Conservation (phyloP, 2,888 invertebrate genomes). For the Pyralis farinalis region DNA sequence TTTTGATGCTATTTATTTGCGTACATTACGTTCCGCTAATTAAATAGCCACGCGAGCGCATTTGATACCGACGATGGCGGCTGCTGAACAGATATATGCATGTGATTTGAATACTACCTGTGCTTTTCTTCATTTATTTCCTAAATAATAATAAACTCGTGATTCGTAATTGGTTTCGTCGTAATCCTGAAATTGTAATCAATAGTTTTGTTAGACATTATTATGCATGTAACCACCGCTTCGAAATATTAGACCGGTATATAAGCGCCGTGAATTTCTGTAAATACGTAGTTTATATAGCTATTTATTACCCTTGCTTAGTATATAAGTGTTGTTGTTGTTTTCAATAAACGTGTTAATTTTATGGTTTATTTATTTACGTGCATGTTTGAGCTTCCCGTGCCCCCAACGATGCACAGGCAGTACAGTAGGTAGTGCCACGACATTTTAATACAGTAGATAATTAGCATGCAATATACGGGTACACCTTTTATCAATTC, state of each 20-base stretch:
- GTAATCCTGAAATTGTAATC: slow-evolving; percentile 28
- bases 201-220: not conserved
- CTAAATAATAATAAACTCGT: slow-evolving; percentile 40
- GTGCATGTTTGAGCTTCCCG: no score
- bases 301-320: slow-evolving; percentile 65
- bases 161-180: slow-evolving; percentile 22
- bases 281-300: slow-evolving; percentile 61
- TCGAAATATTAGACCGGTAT: slow-evolving; percentile 14
- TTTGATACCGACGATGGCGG: slow-evolving; percentile 28
- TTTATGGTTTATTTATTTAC: slow-evolving; percentile 15
- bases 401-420: no score
- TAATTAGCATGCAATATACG: no score
- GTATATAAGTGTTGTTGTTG: slow-evolving; percentile 54
- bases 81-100: slow-evolving; percentile 22
- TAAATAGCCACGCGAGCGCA: slow-evolving; percentile 36
- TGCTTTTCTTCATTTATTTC: slow-evolving; percentile 55
- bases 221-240: slow-evolving; percentile 16
- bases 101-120: slow-evolving; percentile 36
- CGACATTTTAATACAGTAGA: no score
- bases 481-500: no score
- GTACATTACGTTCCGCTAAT: slow-evolving; percentile 48
- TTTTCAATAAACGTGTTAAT: slow-evolving; percentile 42
- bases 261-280: slow-evolving; percentile 63
- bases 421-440: no score
- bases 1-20: slow-evolving; percentile 48